A percentile compares a stretch with the other conserved stretches of the same genome.
Conservation (phyloP, 2,113 vertebrate genomes). For the Marmota flaviventris region DNA sequence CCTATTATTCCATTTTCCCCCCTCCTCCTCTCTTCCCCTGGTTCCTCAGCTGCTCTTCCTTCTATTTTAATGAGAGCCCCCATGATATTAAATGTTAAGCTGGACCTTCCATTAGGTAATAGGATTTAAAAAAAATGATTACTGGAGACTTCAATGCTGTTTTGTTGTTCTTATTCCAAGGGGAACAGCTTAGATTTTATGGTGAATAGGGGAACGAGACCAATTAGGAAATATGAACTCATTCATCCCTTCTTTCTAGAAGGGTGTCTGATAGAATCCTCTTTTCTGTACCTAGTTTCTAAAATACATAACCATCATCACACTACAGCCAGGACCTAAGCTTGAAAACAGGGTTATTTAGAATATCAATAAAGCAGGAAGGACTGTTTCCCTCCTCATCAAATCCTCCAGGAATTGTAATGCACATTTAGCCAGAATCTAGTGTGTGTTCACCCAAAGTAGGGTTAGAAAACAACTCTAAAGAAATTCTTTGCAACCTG, state of each 20-base stretch:
- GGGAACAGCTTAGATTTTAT: not conserved
- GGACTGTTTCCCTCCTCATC: not conserved
- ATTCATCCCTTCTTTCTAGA: not conserved
- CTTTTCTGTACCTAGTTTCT: not conserved
- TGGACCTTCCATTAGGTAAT: too few species aligned
- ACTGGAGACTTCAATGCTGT: not conserved
- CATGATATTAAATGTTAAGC: not conserved
- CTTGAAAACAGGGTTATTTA: not conserved
- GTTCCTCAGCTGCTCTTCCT: too few species aligned
- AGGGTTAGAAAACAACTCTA: slow-evolving; percentile 13
- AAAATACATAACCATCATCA: not conserved
- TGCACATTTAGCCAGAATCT: not conserved
- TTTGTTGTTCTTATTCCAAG: too few species aligned
- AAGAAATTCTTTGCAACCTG: not conserved
- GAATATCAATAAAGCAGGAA: slow-evolving; percentile 26
- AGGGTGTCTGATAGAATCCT: not conserved
- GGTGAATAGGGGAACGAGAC: not conserved
- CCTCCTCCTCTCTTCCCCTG: too few species aligned
- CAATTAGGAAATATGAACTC: not conserved
- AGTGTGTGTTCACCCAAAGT: not conserved
- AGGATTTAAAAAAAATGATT: not conserved
- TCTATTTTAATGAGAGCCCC: too few species aligned
- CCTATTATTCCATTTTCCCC: too few species aligned
- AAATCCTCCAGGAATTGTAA: not conserved
- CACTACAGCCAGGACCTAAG: not conserved